phyloP scores from a whole-genome alignment of 2,113 vertebrate genomes.

The Anthoscopus minutus region DNA sequence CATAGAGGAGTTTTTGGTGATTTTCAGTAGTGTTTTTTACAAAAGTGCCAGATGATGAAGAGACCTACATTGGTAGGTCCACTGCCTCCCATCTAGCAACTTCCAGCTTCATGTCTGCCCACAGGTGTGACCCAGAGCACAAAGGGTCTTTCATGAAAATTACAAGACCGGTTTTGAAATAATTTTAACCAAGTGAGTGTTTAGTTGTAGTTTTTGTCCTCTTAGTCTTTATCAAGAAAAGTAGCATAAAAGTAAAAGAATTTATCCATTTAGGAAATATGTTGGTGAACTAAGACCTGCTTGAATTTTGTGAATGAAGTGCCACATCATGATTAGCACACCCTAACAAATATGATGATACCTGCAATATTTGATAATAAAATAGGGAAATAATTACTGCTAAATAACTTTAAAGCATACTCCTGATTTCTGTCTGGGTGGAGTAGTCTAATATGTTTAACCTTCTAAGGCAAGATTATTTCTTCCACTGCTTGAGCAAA shows the following conservation, averaged over 20 bases:
- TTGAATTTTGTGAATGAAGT: not conserved
- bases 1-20: fast-evolving
- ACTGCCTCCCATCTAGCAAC: not conserved
- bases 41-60: not conserved
- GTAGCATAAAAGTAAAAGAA: not conserved
- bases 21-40: not conserved
- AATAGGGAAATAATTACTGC: not conserved
- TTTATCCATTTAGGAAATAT: not conserved
- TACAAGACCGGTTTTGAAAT: not conserved
- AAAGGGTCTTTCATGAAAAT: not conserved
- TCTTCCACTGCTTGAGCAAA: constrained; percentile 52
- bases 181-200: not conserved
- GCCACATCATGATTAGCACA: not conserved
- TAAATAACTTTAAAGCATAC: not conserved
- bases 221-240: not conserved
- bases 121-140: not conserved
- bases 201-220: not conserved
- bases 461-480: constrained; percentile 23
- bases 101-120: not conserved
- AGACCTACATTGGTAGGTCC: not conserved
- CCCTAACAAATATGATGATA: not conserved
- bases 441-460: constrained; percentile 8
- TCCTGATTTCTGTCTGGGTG: constrained; percentile 28
- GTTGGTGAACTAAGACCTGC: not conserved
- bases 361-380: not conserved